phyloP scores from a whole-genome alignment of 2,797 vertebrate species.

The Borostomias antarcticus region DNA sequence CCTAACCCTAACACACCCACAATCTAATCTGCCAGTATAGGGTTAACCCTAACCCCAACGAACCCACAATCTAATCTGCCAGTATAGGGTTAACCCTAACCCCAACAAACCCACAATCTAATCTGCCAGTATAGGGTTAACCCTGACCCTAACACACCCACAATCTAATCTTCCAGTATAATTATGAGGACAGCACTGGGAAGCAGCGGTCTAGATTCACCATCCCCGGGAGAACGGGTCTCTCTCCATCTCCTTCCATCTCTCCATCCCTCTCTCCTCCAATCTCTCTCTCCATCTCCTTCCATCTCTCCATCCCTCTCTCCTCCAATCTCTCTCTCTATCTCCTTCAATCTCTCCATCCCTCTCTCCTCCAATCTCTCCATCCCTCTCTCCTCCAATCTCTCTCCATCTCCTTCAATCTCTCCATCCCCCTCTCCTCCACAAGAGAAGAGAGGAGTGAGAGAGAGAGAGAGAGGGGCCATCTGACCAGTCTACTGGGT shows the following conservation, averaged over 20 bases:
- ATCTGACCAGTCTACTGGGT: too few species aligned
- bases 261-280: slow-evolving; percentile 11
- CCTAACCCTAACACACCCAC: too few species aligned
- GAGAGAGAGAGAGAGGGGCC: neutral
- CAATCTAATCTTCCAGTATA: neutral
- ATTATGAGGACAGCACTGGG: neutral
- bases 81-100: neutral
- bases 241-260: neutral
- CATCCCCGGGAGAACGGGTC: neutral
- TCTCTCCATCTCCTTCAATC: neutral
- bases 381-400: neutral
- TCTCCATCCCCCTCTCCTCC: slow-evolving; percentile 1
- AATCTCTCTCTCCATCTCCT: slow-evolving; percentile 1
- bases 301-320: neutral
- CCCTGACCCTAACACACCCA: too few species aligned
- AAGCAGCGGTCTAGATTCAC: neutral
- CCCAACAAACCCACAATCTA: neutral
- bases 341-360: neutral
- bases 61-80: too few species aligned
- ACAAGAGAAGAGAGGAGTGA: neutral
- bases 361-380: neutral
- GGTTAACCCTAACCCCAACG: too few species aligned
- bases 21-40: too few species aligned
- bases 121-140: too few species aligned
- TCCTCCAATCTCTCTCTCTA: slow-evolving; percentile 3